Percentiles rank a stretch among this genome's conserved stretches.
These are phyloP conservation scores for Anas flavirostris DNA, from an alignment of 2,797 vertebrate species.

Conservation along the genomic window DNA sequence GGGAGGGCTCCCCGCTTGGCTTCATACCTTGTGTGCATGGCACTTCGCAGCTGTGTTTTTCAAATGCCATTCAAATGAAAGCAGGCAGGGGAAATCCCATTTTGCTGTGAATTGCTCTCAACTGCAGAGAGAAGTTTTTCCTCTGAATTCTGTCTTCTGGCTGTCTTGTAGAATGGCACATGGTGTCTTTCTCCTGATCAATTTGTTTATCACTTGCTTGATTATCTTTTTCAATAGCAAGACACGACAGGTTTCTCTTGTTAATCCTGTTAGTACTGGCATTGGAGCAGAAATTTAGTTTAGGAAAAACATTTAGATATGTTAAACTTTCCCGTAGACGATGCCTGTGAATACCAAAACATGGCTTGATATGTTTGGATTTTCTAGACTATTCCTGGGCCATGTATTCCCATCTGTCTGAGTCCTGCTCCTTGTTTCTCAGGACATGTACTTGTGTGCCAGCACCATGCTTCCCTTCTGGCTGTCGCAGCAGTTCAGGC, in stretches of 20 bases:
- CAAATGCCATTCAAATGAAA: conserved; percentile 71
- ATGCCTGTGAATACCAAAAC: background rate
- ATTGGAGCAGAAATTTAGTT: conserved; percentile 26
- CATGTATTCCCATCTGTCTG: background rate
- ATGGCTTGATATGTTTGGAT: background rate
- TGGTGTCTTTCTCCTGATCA: conserved; percentile 40
- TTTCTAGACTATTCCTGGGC: background rate
- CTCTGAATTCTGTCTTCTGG: conserved; percentile 18
- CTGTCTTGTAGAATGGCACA: background rate
- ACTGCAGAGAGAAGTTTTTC: conserved; percentile 25
- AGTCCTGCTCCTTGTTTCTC: background rate
- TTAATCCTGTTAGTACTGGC: conserved; percentile 31
- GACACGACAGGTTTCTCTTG: background rate
- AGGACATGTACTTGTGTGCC: accelerated
- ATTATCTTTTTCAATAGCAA: conserved; percentile 43
- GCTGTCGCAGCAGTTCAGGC: background rate
- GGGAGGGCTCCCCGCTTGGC: conserved; percentile 55
- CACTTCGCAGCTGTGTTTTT: conserved; percentile 63
- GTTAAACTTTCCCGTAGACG: background rate
- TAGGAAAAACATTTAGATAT: conserved; percentile 14
- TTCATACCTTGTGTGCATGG: background rate
- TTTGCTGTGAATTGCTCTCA: conserved; percentile 36
- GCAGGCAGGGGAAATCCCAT: conserved; percentile 33
- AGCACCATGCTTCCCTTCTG: background rate
- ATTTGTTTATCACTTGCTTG: conserved; percentile 42